Base-by-base conservation (phyloP, 37 sponge, comb jelly and placozoan genomes). In the Oopsacas minuta region DNA sequence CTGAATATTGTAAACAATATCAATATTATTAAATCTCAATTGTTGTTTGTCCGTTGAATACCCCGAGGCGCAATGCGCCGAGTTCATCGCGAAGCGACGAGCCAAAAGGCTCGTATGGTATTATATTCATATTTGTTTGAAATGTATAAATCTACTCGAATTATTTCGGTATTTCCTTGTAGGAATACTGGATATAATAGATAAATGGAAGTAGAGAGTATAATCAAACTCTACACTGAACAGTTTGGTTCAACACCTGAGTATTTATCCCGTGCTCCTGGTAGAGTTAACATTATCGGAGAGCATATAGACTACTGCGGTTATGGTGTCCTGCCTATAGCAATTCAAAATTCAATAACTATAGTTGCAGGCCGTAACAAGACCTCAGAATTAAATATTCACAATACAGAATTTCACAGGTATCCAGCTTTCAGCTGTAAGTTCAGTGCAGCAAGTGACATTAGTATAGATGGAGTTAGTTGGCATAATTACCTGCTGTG, bases 301-400 rank as follows among this genome's bases (percentile, higher is more conserved):
- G 99, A 98, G 83, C 99, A 98, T 84, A 90, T 98, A 28, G 99
- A 98, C 88, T 98, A 98, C 88, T 93, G 86, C 35, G 99, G 99
- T 15, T 98, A 93, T 85, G 96, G 87, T 0, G 99, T 98, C 32
- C 89, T 98, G 1, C 99, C 99, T 28, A 98, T 95, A 89, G 94
- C 99, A 5, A 85, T 98, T 15, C 88, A 92, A 42, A 94, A 95
- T 61, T 93, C 94, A 52, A 82, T 95, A 22, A 85, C 92, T 17
- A 92, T 90, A 22, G 95, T 93, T 0, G 81, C 42, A 35, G 36
- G 39, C 23, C 75, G 69, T 25, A 84, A 53, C 53, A 61, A 87
- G 39, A 51, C 32, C 0, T 36, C 61, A 28, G 51, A 38, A 10
- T 22, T 94, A 37, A 5, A 36, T 0, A 35, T 95, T 1, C 86